Conservation (phyloP, 2,797 vertebrate species). For the Phalanger gymnotis region DNA sequence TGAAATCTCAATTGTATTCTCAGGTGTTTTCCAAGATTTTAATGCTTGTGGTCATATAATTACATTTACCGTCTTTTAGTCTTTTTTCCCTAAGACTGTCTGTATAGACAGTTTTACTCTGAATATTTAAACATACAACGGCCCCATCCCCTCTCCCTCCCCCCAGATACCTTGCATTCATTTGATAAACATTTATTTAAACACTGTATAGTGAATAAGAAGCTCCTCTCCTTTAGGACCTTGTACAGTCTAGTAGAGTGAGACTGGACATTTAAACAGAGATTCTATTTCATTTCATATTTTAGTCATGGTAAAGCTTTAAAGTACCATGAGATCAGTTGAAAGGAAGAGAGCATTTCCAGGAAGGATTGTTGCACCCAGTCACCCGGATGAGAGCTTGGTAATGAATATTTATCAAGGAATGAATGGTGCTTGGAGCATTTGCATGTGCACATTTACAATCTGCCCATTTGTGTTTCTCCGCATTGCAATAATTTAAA, state of each 20-base stretch:
- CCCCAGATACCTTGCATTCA: neutral
- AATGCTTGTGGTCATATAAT: neutral
- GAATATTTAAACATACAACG: neutral
- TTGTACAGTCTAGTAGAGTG: neutral
- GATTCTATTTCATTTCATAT: neutral
- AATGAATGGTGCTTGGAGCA: neutral
- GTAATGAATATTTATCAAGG: neutral
- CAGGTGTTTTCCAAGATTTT: neutral
- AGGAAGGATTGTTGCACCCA: neutral
- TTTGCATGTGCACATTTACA: neutral
- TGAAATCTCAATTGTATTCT: constrained; percentile 35
- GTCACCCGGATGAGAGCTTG: neutral
- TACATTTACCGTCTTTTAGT: neutral
- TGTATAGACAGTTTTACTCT: neutral
- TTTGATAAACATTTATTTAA: neutral
- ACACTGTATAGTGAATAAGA: neutral
- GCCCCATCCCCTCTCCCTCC: neutral
- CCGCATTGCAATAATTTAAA: neutral
- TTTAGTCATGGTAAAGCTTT: neutral
- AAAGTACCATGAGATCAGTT: neutral
- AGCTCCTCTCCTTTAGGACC: neutral
- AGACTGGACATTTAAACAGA: neutral
- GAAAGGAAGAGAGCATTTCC: neutral
- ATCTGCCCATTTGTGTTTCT: neutral
- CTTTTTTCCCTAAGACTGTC: neutral